Base-by-base conservation (phyloP, 2,113 vertebrate species). In the Rhea americana region DNA sequence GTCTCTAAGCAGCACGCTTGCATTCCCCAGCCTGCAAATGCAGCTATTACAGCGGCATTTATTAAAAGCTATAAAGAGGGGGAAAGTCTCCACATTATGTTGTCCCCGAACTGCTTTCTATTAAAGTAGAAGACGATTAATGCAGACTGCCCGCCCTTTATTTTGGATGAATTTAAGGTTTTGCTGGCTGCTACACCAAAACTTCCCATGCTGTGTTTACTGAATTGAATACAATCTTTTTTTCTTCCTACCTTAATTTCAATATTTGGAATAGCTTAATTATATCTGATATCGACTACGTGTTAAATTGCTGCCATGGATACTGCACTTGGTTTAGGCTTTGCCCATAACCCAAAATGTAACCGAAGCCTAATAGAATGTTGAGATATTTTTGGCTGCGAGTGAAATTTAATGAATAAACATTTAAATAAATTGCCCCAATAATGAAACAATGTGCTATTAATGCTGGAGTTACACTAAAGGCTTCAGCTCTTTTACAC, bases 211-310 rank as follows among this genome's bases (percentile, higher is more conserved):
- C 94, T 96, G 95, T 94, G 91, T 96, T 96, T 96, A 96, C 91
- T 88, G 85, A 95, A 86, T 87, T 86, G 93, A 96, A 95, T 86
- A 90, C 68, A 94, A 93, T 91, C 79, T 93, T 93, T 96, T 91
- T 88, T 48, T 95, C n/a, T 89, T 89, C 85, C 89, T 95, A 95
- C 93, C 93, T 91, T 96, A 94, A 92, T 96, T 95, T 95, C 96
- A 94, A 93, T 90, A 96, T 95, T 94, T 95, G 93, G 95, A 96
- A 96, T 93, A 92, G 93, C 85, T 94, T 93, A 95, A 96, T 95
- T 95, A 95, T 95, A 96, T 97, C 94, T 95, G 95, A 94, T 95
- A 96, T 90, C 96, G 95, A 81, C 95, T 93, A 95, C 93, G 96
- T 70, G 95, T 88, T 95, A 95, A 87, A 95, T 91, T 92, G 93